Evolutionary conservation across 2,113 vertebrate genomes (phyloP).

Genomic region (Pseudonaja textilis): DNA sequence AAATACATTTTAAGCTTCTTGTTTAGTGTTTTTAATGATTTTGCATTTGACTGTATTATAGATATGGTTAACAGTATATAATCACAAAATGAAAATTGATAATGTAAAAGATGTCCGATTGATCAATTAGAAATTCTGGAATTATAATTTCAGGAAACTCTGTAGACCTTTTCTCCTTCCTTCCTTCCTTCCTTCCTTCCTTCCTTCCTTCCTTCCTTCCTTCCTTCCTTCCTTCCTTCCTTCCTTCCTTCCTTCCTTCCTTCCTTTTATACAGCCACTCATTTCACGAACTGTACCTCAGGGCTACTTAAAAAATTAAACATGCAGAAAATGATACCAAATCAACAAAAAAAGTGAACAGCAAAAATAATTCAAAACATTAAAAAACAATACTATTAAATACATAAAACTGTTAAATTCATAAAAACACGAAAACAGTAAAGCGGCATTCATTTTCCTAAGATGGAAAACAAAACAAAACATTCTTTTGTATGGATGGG

Average conservation of each 20-base stretch:
- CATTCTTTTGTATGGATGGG: background rate
- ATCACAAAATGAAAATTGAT: background rate
- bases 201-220: background rate
- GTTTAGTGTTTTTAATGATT: background rate
- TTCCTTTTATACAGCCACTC: background rate
- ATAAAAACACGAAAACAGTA: background rate
- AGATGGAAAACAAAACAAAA: background rate
- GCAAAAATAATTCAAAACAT: background rate
- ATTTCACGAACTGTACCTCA: background rate
- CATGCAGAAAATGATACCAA: background rate
- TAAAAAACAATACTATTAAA: background rate
- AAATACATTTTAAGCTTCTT: background rate
- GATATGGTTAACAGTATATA: background rate
- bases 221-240: background rate
- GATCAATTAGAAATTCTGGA: background rate
- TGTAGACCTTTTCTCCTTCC: accelerated
- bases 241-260: background rate
- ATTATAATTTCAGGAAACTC: background rate
- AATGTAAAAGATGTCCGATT: background rate
- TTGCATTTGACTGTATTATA: background rate
- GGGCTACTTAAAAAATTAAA: background rate
- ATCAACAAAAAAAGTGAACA: background rate
- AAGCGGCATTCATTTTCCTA: background rate
- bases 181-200: background rate
- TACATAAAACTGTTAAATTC: background rate